A percentile compares a stretch with the other conserved stretches of the same genome.
phyloP scores from a whole-genome alignment of 1,140 invertebrate species.

The Eriosoma lanigerum region DNA sequence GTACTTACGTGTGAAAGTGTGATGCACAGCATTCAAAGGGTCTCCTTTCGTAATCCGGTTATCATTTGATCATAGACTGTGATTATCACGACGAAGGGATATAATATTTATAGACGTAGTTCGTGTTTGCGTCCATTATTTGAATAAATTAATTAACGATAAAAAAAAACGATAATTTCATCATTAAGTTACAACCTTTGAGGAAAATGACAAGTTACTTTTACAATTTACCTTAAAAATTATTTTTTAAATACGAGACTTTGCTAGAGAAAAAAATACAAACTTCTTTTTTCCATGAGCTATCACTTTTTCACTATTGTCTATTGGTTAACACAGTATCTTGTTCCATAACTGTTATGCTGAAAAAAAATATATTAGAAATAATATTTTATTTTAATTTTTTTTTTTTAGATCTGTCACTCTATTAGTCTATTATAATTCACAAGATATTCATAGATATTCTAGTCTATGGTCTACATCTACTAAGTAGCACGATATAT shows the following conservation, averaged over 20 bases:
- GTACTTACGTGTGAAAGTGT: constrained; percentile 48
- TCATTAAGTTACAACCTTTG: no score
- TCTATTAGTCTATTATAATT: no score
- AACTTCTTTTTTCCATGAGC: constrained; percentile 29
- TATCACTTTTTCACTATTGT: constrained; percentile 36
- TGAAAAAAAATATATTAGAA: no score
- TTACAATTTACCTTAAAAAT: not conserved
- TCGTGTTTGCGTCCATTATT: not conserved
- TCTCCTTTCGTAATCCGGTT: constrained; percentile 36
- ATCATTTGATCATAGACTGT: constrained; percentile 19
- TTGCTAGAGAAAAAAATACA: constrained; percentile 22
- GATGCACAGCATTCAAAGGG: constrained; percentile 37
- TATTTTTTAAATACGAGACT: constrained; percentile 32
- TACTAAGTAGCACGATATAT: no score
- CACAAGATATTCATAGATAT: no score
- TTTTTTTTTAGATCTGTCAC: no score
- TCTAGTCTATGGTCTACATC: no score
- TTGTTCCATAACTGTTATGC: constrained; percentile 27
- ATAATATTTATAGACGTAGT: not conserved
- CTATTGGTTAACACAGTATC: constrained; percentile 20
- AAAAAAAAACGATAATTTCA: not conserved
- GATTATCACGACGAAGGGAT: constrained; percentile 32
- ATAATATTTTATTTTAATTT: no score
- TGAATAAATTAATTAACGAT: not conserved
- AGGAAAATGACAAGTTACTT: constrained; percentile 13